Base-by-base conservation (phyloP, 1,140 invertebrate species). In the Sinonovacula constricta region DNA sequence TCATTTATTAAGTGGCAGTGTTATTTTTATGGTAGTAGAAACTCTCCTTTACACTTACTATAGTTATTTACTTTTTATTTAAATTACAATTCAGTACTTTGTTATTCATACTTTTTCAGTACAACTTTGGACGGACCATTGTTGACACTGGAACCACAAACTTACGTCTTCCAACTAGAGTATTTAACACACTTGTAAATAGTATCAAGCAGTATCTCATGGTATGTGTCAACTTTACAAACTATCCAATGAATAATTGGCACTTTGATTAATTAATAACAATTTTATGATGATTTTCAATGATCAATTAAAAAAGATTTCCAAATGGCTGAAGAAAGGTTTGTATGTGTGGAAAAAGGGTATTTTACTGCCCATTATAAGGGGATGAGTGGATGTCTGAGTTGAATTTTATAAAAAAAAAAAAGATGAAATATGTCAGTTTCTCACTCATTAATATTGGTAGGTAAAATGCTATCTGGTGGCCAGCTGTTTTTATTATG, bases 111-210 rank as follows among this genome's bases (percentile, higher is more conserved):
- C n/a, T n/a, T n/a, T 86, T 88, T 74, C 85, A 91, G 90, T 90
- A 90, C 67, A 91, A 91, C 74, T 88, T 85, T 84, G 88, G 87
- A 51, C 91, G 90, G 76, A 90, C 89, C 10, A 91, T 91, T 39
- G 88, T 91, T 10, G 91, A 91, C 72, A 90, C 86, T 79, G 91
- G 91, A 22, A 91, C 91, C 12, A 91, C 91, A 2, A 88, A 90
- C 78, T 54, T 91, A 0, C 84, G 90, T 54, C 84, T 91, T n/a
- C 91, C 91, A 31, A 69, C 63, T 7, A 83, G 81, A 56, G 89
- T 91, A 0, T 91, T 85, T 83, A 68, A 85, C n/a, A 68, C 75
- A 57, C 34, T 89, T 12, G 81, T 89, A 26, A 34, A 75, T 3
- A 65, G 65, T 59, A 74, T 87, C 12, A 74, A 81, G 28, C 26